Base-by-base conservation (phyloP, 2,888 invertebrate genomes). In the Drosophila atripex region DNA sequence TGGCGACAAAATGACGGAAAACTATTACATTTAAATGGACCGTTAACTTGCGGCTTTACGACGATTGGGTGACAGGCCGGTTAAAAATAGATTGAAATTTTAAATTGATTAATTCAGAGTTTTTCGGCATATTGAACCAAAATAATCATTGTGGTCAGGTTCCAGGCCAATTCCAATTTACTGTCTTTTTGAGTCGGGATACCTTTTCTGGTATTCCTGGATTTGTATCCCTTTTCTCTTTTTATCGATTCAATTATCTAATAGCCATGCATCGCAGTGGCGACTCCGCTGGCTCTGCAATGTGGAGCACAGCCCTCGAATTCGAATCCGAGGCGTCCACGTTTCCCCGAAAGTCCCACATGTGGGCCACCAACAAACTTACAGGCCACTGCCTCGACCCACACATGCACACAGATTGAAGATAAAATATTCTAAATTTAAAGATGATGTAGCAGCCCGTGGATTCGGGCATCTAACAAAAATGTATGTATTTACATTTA, bases 361-460 rank as follows among this genome's bases (percentile, higher is more conserved):
- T 51, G 55, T 66, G 38, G 35, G 49, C 52, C 55, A 63, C 49
- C 53, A 49, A 55, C 43, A 58, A 54, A 59, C 56, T 52, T 58
- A 43, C 54, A 69, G 47, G 59, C 39, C 57, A 61, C 52, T 61
- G 47, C 61, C 52, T 60, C 46, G 57, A 73, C 54, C 49, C 61
- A 76, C 60, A 69, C 68, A 74, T 54, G 61, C 63, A 64, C 59
- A 73, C 71, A 80, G 77, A 77, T 79, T 79, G 71, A 82, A 82
- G 71, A 79, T 74, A 79, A 78, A 85, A 78, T 65, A 70, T 83
- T 85, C 85, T 85, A 85, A 76, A 77, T 85, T 82, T 85, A 85
- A 85, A 85, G 75, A 85, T 85, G 87, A 85, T 87, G 80, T 84
- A 71, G 80, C 64, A 50, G 73, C 58, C 64, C 71, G 77, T 86